Conservation (phyloP, 92 coral and sea anemone genomes). For the Siderastrea siderea region DNA sequence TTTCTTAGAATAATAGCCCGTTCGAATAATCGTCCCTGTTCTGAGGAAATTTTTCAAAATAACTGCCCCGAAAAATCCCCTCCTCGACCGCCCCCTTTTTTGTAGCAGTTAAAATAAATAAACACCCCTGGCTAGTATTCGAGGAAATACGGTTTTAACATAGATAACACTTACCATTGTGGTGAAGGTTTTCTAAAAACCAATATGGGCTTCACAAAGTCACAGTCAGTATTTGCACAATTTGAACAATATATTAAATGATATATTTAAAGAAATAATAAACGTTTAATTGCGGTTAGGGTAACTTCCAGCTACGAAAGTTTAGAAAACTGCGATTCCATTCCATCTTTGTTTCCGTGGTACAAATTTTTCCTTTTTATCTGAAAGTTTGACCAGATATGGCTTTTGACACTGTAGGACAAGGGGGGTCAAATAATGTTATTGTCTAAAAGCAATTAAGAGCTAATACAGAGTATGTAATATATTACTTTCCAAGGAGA, state of each 20-base stretch:
- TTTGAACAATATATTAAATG: slow-evolving; percentile 46
- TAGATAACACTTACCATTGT: slow-evolving; percentile 47
- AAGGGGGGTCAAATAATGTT: slow-evolving; percentile 50
- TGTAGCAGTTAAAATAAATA: no score
- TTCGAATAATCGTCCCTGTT: no score
- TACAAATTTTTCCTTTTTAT: neutral
- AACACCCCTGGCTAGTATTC: no score
- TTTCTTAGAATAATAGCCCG: no score
- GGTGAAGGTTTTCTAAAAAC: slow-evolving; percentile 29
- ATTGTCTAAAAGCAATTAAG: slow-evolving; percentile 38
- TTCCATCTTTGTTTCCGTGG: neutral
- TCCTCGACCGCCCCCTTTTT: no score
- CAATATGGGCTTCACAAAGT: slow-evolving; percentile 29
- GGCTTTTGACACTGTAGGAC: slow-evolving; percentile 32
- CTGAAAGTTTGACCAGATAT: slow-evolving; percentile 14
- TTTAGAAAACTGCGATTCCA: no score
- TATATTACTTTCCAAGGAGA: slow-evolving; percentile 25
- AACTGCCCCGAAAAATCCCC: no score
- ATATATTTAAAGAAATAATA: slow-evolving; percentile 3
- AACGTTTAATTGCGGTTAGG: neutral
- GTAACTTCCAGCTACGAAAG: neutral
- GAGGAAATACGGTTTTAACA: neutral
- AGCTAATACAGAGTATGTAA: slow-evolving; percentile 21
- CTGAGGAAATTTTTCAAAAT: no score
- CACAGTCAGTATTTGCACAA: slow-evolving; percentile 30